phyloP scores from a whole-genome alignment of 64 coral and sea anemone genomes.

The Actinia equina region DNA sequence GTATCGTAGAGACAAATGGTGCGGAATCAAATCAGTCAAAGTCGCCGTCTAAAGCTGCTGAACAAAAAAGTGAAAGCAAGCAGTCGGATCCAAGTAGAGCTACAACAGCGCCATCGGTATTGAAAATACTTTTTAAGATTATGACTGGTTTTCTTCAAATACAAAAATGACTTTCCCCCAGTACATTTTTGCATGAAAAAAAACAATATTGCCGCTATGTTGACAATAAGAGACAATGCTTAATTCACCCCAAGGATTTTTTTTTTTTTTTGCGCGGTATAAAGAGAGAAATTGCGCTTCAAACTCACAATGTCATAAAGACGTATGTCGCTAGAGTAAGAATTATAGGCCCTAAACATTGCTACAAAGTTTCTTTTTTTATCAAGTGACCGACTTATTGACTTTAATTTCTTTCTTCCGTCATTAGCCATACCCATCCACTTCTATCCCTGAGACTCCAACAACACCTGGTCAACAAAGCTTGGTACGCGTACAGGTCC shows the following conservation, averaged over 20 bases:
- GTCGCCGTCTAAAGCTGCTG: constrained; percentile 41
- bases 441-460: constrained; percentile 37
- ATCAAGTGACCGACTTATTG: too few species aligned
- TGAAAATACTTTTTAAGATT: neutral
- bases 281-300: too few species aligned
- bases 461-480: constrained; percentile 55
- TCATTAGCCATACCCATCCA: constrained; percentile 65
- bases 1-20: neutral
- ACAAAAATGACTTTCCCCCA: too few species aligned
- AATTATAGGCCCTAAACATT: too few species aligned
- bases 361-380: too few species aligned
- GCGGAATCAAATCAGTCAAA: constrained; percentile 15
- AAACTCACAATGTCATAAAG: too few species aligned
- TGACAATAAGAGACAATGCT: too few species aligned
- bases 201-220: too few species aligned
- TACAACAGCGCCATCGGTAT: constrained; percentile 92
- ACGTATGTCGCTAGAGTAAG: too few species aligned
- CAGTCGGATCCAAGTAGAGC: constrained; percentile 55
- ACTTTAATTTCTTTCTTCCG: neutral
- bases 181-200: too few species aligned
- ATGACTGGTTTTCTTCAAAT: neutral
- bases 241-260: too few species aligned
- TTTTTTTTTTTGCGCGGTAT: too few species aligned
- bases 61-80: neutral
- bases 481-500: constrained; percentile 75